Evolutionary conservation across 1,140 invertebrate genomes (phyloP).

Genomic region (Galleria mellonella): DNA sequence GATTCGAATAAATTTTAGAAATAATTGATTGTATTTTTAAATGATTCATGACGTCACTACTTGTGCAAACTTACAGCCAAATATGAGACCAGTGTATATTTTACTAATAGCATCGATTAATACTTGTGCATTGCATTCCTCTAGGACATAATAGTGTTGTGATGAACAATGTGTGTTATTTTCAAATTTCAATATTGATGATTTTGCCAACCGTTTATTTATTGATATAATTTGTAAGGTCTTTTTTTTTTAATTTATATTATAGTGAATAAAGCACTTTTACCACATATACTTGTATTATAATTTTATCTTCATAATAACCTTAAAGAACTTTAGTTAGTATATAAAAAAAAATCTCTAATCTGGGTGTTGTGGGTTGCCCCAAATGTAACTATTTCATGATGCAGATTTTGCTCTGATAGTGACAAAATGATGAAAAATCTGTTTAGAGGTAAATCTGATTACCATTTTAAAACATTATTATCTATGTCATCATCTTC

Average conservation of each 20-base stretch:
- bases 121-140: conserved; percentile 45
- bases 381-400: too few relatives aligned
- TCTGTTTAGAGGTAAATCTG: too few relatives aligned
- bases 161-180: conserved; percentile 12
- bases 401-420: too few relatives aligned
- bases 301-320: conserved; percentile 8
- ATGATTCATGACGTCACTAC: neutral
- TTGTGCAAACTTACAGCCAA: neutral
- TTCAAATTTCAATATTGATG: conserved; percentile 20
- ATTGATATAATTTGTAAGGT: conserved; percentile 58
- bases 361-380: too few relatives aligned
- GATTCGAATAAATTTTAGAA: too few relatives aligned
- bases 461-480: too few relatives aligned
- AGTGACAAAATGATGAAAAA: too few relatives aligned
- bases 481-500: too few relatives aligned
- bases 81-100: neutral
- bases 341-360: too few relatives aligned
- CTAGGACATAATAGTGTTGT: conserved; percentile 13
- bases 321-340: too few relatives aligned
- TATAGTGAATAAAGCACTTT: conserved; percentile 49
- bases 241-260: conserved; percentile 62
- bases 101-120: neutral
- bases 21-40: neutral
- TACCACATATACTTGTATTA: conserved; percentile 14
- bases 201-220: conserved; percentile 48